Base-by-base conservation (phyloP, 2,113 vertebrate species). In the Osmerus mordax region DNA sequence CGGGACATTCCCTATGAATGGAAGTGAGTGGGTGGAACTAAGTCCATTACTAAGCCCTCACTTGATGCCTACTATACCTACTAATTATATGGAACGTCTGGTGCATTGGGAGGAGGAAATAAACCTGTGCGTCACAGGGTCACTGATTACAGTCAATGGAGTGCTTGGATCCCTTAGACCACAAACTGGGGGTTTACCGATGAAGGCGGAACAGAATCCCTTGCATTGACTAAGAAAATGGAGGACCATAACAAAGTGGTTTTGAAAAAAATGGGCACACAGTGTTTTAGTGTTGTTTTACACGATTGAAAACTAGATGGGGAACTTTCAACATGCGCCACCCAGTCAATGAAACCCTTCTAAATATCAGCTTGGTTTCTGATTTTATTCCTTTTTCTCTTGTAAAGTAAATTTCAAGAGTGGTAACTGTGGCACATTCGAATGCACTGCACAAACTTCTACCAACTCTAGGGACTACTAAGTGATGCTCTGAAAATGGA, bases 51-150 rank as follows among this genome's bases (percentile, higher is more conserved):
- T 80, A 54, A 85, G 73, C 83, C 78, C 74, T 56, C 71, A 87
- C 81, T 83, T 68, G 80, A 84, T 87, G 67, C 80, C 77, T 72
- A 47, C 41, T 47, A 11, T 73, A 80, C 81, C 86, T 86, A 87
- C 79, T 91, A 92, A 92, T 92, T 91, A 91, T 62, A 87, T 69
- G 72, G 82, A 80, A 83, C 75, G 80, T 80, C 75, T 80, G 66
- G 77, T 74, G 82, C 36, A 53, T 78, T 65, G 29, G 78, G 75
- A 47, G 5, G 81, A 79, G 75, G 82, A 82, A 82, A 70, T 67
- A 60, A 66, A 69, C n/a, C 65, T 81, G 81, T 83, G 85, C 73
- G 78, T 90, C 86, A 90, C 81, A 74, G 79, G 76, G 80, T 86
- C 71, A 61, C 83, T 86, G 87, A 86, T 84, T 86, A 84, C 81